Percentiles rank a stretch among this genome's conserved stretches.
phyloP scores from a whole-genome alignment of 2,113 vertebrate species.

The Chunga burmeisteri region DNA sequence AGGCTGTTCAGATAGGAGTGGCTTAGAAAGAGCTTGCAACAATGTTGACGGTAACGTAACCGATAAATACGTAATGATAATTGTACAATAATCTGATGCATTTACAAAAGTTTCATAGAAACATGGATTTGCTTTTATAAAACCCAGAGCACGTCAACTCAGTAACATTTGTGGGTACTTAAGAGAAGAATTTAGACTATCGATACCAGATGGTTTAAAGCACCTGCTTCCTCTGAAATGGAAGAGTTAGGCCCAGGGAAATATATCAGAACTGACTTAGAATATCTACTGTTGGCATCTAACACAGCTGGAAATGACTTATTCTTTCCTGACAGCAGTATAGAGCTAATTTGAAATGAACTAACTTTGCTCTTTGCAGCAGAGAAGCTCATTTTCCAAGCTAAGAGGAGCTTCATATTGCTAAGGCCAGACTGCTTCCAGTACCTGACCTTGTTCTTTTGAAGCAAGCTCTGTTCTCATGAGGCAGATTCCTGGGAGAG shows the following conservation, averaged over 20 bases:
- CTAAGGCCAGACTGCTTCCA: not conserved
- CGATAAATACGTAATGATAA: not conserved
- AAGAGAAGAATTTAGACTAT: not conserved
- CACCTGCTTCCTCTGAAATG: not conserved
- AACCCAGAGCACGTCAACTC: not conserved
- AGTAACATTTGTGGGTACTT: not conserved
- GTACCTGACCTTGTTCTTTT: not conserved
- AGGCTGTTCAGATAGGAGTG: not conserved
- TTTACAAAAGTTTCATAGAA: not conserved
- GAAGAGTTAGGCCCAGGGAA: not conserved
- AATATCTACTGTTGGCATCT: not conserved
- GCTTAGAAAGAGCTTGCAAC: not conserved
- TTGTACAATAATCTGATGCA: not conserved
- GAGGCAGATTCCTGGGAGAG: not conserved
- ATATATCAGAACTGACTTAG: not conserved
- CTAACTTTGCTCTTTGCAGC: not conserved
- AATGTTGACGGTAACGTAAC: not conserved
- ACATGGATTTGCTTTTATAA: not conserved
- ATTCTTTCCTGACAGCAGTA: not conserved
- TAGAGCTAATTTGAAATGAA: not conserved
- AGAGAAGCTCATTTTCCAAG: not conserved
- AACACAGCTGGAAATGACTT: constrained; percentile 13
- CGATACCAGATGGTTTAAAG: not conserved
- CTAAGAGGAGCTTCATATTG: not conserved
- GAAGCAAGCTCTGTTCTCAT: not conserved